Percentiles rank a stretch among this genome's conserved stretches.
These are phyloP conservation scores for Otocyon megalotis DNA, from an alignment of 2,113 vertebrate genomes.

Conservation along the genomic window DNA sequence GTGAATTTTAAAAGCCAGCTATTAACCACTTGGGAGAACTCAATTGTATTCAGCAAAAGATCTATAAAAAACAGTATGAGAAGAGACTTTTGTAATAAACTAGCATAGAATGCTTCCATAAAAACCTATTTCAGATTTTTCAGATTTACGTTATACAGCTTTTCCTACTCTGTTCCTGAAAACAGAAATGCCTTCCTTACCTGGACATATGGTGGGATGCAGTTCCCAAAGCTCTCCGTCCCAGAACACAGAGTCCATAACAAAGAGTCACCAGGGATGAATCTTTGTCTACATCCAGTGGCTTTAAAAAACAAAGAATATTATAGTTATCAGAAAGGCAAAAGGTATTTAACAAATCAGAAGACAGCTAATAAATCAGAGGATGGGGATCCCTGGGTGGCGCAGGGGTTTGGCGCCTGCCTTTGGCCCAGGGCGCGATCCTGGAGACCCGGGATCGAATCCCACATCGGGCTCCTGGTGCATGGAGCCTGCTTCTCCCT, in stretches of 20 bases:
- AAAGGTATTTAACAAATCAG: slow-evolving; percentile 20
- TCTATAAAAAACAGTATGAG: neutral
- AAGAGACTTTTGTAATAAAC: slow-evolving; percentile 33
- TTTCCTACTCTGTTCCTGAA: neutral
- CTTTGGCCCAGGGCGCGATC: too few species aligned
- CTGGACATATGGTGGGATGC: slow-evolving; percentile 99
- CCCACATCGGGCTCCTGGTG: too few species aligned
- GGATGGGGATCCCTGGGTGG: too few species aligned
- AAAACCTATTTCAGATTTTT: neutral
- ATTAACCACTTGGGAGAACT: slow-evolving; percentile 46
- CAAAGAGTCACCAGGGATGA: slow-evolving; percentile 95
- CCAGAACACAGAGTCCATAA: slow-evolving; percentile 97
- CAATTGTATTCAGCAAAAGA: slow-evolving; percentile 21
- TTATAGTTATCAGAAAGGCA: slow-evolving; percentile 26
- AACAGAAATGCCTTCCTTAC: slow-evolving; percentile 84
- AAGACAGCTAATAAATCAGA: neutral
- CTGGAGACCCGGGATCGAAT: too few species aligned
- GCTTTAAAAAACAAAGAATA: slow-evolving; percentile 84
- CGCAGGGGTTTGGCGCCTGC: too few species aligned
- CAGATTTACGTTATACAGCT: neutral
- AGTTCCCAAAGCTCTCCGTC: slow-evolving; percentile 96
- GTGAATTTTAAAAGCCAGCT: slow-evolving; percentile 48
- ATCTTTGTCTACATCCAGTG: slow-evolving; percentile 95
- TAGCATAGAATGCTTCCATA: neutral
- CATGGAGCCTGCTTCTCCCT: too few species aligned